phyloP scores from a whole-genome alignment of 37 sponge, comb jelly and placozoan genomes.

The Aplysina aerophoba region DNA sequence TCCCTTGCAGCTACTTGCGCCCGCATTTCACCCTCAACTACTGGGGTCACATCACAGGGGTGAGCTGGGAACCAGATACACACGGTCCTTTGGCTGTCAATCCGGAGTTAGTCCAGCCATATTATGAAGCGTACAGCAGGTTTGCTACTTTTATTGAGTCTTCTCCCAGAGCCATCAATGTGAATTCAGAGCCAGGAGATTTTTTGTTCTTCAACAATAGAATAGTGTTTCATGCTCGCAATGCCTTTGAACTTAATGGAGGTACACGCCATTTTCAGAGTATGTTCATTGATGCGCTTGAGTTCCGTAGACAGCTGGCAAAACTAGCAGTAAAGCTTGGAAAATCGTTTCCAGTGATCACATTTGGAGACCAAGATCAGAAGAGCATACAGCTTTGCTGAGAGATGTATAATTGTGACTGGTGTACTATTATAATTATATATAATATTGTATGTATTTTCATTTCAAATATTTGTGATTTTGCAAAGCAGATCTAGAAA shows the following conservation, averaged over 20 bases:
- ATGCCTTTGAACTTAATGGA: not conserved
- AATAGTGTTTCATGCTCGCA: not conserved
- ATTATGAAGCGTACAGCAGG: not conserved
- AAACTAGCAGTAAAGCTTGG: not conserved
- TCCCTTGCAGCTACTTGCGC: not conserved
- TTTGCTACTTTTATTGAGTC: not conserved
- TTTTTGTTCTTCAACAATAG: not conserved
- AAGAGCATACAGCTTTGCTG: too few species aligned
- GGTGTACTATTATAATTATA: too few species aligned
- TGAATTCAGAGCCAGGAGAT: not conserved
- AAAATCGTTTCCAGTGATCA: not conserved
- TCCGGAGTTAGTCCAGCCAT: not conserved
- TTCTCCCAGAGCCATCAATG: not conserved
- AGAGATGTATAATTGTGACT: too few species aligned
- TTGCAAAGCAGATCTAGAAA: too few species aligned
- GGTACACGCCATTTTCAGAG: not conserved
- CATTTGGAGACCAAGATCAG: not conserved
- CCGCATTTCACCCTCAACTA: not conserved
- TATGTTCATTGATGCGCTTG: not conserved
- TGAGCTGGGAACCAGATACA: not conserved
- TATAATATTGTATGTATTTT: too few species aligned
- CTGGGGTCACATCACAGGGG: not conserved
- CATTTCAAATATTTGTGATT: too few species aligned
- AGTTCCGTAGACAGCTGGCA: not conserved
- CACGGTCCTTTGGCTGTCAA: not conserved